Evolutionary conservation across 2,797 vertebrate genomes (phyloP).

Genomic region (Microchirus variegatus): DNA sequence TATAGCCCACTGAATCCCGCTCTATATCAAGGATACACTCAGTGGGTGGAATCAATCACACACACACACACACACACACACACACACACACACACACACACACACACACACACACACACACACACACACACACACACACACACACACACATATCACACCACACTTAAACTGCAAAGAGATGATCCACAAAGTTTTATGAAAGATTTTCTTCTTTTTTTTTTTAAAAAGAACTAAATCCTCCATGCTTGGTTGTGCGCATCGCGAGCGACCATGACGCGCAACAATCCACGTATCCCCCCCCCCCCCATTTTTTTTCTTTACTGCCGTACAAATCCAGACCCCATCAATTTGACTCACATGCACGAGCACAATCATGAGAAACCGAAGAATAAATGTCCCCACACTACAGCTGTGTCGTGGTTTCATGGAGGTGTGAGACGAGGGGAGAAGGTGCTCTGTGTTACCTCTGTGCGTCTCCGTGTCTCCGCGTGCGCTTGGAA

Average conservation of each 20-base stretch:
- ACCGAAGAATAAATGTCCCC: conserved; percentile 15
- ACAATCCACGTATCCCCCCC: conserved; percentile 37
- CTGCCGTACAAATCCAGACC: conserved; percentile 9
- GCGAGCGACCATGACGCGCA: conserved; percentile 68
- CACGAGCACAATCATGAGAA: conserved; percentile 9
- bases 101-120: conserved; percentile 4
- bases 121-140: conserved; percentile 8
- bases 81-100: conserved; percentile 4
- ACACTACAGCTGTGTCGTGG: neutral
- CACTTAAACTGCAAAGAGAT: conserved; percentile 21
- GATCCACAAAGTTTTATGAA: conserved; percentile 61
- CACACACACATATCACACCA: conserved; percentile 6
- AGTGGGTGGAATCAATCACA: conserved; percentile 7
- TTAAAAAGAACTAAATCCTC: conserved; percentile 51
- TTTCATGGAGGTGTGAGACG: conserved; percentile 38
- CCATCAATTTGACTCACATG: conserved; percentile 10
- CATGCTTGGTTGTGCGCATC: conserved; percentile 61
- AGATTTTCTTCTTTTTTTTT: neutral
- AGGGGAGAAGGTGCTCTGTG: conserved; percentile 60
- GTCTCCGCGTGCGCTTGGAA: conserved; percentile 50
- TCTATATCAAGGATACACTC: conserved; percentile 18
- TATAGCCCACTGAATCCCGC: conserved; percentile 30
- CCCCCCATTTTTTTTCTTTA: neutral
- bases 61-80: conserved; percentile 1
- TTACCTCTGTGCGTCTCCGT: conserved; percentile 70